Conservation (phyloP, 2,113 vertebrate species). For the Callorhinus ursinus region DNA sequence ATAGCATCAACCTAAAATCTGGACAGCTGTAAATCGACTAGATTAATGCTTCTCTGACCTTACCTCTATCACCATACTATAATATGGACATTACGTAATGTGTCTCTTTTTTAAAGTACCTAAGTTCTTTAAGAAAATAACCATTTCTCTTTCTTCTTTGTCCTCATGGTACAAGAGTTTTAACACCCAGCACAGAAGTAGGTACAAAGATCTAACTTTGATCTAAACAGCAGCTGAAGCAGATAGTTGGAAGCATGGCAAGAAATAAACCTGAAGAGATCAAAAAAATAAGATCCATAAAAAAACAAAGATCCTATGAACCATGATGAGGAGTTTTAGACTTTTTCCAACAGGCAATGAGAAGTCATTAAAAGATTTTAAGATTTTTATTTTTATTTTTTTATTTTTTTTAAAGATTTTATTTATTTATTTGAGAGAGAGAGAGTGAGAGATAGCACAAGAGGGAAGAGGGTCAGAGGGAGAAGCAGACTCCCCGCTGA, state of each 20-base stretch:
- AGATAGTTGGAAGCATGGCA: background rate
- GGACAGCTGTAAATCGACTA: background rate
- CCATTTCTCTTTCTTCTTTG: background rate
- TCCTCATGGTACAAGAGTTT: background rate
- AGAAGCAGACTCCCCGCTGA: no score
- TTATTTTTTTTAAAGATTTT: no score
- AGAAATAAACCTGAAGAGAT: background rate
- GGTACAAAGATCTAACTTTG: background rate
- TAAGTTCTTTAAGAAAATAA: slow-evolving; percentile 33
- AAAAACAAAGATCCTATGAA: background rate
- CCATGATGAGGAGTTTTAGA: background rate
- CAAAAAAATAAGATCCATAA: background rate
- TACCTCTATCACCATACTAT: background rate
- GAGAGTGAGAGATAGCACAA: no score
- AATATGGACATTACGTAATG: background rate
- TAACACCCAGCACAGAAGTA: background rate
- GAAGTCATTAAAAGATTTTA: background rate
- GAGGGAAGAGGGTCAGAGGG: no score
- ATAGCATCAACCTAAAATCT: background rate
- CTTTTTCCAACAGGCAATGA: background rate
- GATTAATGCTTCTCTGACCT: background rate
- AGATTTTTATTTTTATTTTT: background rate
- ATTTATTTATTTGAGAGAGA: no score
- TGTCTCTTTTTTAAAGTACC: background rate
- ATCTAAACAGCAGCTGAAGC: background rate